phyloP scores from a whole-genome alignment of 1,140 invertebrate genomes.

The Procambarus virginalis region DNA sequence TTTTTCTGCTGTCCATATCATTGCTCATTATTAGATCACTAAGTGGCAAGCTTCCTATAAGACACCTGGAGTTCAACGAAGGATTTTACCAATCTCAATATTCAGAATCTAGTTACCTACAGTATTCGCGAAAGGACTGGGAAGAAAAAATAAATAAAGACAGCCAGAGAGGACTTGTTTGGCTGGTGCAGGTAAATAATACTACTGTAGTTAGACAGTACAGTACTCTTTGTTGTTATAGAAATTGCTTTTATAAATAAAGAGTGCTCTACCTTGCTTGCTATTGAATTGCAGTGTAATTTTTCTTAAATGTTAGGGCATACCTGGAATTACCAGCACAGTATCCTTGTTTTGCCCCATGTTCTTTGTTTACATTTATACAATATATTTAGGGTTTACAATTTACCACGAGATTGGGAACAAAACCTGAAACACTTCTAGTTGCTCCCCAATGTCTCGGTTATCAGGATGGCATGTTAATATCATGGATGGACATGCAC shows the following conservation, averaged over 20 bases:
- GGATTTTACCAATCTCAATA: not conserved
- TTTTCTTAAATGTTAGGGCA: too few species aligned
- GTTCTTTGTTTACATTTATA: too few species aligned
- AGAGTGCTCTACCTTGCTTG: too few species aligned
- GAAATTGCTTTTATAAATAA: not conserved
- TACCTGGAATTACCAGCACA: too few species aligned
- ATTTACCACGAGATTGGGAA: too few species aligned
- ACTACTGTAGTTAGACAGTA: not conserved
- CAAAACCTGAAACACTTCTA: too few species aligned
- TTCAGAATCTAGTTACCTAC: constrained; percentile 15
- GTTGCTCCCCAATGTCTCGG: too few species aligned
- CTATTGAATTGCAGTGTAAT: too few species aligned
- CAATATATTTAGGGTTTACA: too few species aligned
- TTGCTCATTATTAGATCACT: constrained; percentile 13
- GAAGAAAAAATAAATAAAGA: constrained; percentile 22
- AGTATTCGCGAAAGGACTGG: constrained; percentile 26
- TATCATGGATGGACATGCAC: too few species aligned
- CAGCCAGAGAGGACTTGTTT: constrained; percentile 15
- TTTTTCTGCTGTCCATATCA: constrained; percentile 24
- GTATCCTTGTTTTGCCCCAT: too few species aligned
- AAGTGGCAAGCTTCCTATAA: not conserved
- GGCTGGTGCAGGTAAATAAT: constrained; percentile 27
- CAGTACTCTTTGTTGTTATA: not conserved
- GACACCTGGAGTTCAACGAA: not conserved
- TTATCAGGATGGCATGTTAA: too few species aligned